These are phyloP conservation scores for Siphlonurus alternatus DNA, from an alignment of 2,888 invertebrate genomes.

Conservation along the genomic window DNA sequence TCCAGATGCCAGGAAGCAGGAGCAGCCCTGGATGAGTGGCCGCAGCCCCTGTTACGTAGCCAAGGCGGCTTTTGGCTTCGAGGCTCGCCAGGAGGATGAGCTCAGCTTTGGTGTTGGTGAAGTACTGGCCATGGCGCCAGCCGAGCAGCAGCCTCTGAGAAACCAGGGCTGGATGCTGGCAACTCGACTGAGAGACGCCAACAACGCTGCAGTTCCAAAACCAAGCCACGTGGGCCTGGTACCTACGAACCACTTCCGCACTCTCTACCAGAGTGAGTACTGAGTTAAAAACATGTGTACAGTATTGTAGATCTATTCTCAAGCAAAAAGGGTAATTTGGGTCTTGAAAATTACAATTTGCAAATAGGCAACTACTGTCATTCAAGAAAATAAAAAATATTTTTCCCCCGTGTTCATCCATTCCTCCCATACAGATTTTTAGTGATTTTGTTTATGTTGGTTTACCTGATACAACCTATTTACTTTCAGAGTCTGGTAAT, in stretches of 20 bases:
- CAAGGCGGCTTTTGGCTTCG: constrained; percentile 53
- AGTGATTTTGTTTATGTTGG: too few species aligned
- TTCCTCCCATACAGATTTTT: too few species aligned
- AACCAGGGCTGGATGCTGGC: not conserved
- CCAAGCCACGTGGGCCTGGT: not conserved
- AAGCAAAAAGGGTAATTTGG: too few species aligned
- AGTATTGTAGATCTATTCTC: too few species aligned
- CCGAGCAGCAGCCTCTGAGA: constrained; percentile 52
- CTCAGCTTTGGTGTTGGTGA: constrained; percentile 61
- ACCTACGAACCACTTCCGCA: not conserved
- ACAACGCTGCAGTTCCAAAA: not conserved
- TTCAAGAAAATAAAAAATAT: too few species aligned
- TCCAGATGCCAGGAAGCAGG: not conserved
- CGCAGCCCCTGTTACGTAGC: not conserved
- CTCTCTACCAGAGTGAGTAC: not conserved
- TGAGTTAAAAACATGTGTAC: too few species aligned
- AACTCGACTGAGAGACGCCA: not conserved
- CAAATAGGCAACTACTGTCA: too few species aligned
- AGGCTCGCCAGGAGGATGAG: constrained; percentile 53
- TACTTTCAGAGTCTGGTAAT: too few species aligned
- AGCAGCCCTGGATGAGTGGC: not conserved
- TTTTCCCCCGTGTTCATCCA: too few species aligned
- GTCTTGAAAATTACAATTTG: too few species aligned
- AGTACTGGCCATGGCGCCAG: constrained; percentile 63
- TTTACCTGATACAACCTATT: too few species aligned